phyloP scores from a whole-genome alignment of 2,113 vertebrate genomes.

The Pterophyllum scalare region DNA sequence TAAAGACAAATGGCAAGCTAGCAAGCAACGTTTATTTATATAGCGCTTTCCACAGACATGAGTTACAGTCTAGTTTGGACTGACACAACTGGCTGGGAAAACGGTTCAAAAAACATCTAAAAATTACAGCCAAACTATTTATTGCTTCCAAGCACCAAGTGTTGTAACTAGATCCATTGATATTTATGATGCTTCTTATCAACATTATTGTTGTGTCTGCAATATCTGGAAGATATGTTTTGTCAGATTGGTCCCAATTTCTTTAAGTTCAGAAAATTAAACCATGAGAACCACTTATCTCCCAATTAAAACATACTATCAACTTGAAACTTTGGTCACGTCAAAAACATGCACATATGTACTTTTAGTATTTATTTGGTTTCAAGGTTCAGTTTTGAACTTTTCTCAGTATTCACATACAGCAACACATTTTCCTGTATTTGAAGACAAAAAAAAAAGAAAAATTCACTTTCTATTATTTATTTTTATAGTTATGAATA shows the following conservation, averaged over 20 bases:
- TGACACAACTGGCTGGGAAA: constrained; percentile 26
- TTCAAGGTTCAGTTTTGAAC: too few relatives aligned
- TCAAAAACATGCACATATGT: not conserved
- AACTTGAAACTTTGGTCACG: not conserved
- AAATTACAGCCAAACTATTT: not conserved
- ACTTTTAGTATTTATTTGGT: not conserved
- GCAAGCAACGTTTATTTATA: not conserved
- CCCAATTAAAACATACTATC: constrained; percentile 23
- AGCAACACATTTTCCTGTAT: too few relatives aligned
- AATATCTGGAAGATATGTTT: constrained; percentile 32
- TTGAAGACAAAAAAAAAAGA: too few relatives aligned
- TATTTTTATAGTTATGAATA: not conserved
- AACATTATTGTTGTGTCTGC: constrained; percentile 19
- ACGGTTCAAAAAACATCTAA: not conserved
- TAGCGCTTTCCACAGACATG: not conserved
- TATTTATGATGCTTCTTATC: constrained; percentile 22
- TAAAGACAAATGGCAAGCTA: not conserved
- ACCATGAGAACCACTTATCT: constrained; percentile 21
- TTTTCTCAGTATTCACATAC: too few relatives aligned
- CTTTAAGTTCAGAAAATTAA: constrained; percentile 34
- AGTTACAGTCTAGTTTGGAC: constrained; percentile 8
- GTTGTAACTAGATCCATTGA: constrained; percentile 3
- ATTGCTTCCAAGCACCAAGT: constrained; percentile 24
- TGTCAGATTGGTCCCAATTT: constrained; percentile 28
- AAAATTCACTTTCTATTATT: too few relatives aligned